These are phyloP conservation scores for Lamprotornis superbus DNA, from an alignment of 2,113 vertebrate species.

Conservation along the genomic window DNA sequence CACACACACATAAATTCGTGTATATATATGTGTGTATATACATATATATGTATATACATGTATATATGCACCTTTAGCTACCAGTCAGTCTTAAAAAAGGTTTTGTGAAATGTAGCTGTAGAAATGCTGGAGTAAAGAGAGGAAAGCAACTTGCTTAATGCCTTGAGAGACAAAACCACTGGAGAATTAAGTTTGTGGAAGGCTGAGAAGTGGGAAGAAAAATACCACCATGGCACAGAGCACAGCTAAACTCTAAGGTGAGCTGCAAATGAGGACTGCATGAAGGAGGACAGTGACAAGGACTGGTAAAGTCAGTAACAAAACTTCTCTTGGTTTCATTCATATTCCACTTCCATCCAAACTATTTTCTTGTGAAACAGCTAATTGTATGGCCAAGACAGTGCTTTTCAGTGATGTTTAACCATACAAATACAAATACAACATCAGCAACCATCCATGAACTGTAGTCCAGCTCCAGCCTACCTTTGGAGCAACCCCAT, in stretches of 20 bases:
- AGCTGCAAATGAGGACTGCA: not conserved
- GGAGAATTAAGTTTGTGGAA: not conserved
- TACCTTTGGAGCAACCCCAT: not conserved
- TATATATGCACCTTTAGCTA: not conserved
- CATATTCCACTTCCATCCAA: not conserved
- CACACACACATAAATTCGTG: accelerated
- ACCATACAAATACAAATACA: not conserved
- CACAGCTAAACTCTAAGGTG: not conserved
- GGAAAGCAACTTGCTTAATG: not conserved
- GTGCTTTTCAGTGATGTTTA: not conserved
- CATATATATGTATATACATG: too few species aligned
- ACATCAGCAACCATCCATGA: not conserved
- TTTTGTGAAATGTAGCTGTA: not conserved
- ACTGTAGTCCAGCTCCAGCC: not conserved
- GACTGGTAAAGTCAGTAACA: not conserved
- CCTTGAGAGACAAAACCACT: not conserved
- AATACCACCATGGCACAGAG: not conserved
- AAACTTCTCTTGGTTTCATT: not conserved
- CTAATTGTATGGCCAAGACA: not conserved
- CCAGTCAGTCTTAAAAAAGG: not conserved
- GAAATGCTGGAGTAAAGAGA: not conserved
- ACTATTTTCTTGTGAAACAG: not conserved
- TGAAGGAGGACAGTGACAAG: not conserved
- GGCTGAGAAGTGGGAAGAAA: not conserved
- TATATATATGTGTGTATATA: too few species aligned